Evolutionary conservation across 2,888 invertebrate species (phyloP), one percentile per base, ranked within the genome.

Genomic region (Merodon equestris): DNA sequence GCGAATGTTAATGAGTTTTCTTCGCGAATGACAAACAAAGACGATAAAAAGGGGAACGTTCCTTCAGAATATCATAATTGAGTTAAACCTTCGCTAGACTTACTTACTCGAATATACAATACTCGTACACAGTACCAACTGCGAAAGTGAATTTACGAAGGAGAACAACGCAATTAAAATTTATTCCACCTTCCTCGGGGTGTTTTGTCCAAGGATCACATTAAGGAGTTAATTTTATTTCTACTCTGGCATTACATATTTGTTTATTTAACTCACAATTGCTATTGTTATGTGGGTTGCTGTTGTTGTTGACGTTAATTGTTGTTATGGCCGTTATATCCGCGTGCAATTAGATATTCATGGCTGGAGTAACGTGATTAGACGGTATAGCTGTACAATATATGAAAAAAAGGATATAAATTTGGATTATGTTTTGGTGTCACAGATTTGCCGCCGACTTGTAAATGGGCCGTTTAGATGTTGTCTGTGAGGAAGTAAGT

Each of bases 81-180:
- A 27, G 27, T 27, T 27, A 27, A 27, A 27, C 2, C 27, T 27
- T 7, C 27, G 27, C 27, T 7, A 27, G 2, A 7, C 27, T 51
- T 27, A 7, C 27, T 27, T 27, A 27, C 27, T 27, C 3, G 7
- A 27, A 27, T 27, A 2, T 27, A n/a, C n/a, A 7, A 7, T 27
- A 27, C 7, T 7, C 27, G 7, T 27, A 68, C 3, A n/a, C 18
- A 40, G n/a, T 44, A 56, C 10, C 56, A 40, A 12, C 40, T 17
- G 42, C 56, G 36, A 53, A 19, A 42, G 60, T 27, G 57, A 51
- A 53, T 57, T 72, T 73, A 64, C 66, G 54, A 42, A 66, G 60
- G 48, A 54, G 54, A 66, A 51, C 66, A 73, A 73, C 66, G 54
- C 66, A 73, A 73, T 73, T 73, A 66, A 73, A 73, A 73, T 73